These are phyloP conservation scores for Ammospiza nelsoni DNA, from an alignment of 2,113 vertebrate species.

Conservation along the genomic window DNA sequence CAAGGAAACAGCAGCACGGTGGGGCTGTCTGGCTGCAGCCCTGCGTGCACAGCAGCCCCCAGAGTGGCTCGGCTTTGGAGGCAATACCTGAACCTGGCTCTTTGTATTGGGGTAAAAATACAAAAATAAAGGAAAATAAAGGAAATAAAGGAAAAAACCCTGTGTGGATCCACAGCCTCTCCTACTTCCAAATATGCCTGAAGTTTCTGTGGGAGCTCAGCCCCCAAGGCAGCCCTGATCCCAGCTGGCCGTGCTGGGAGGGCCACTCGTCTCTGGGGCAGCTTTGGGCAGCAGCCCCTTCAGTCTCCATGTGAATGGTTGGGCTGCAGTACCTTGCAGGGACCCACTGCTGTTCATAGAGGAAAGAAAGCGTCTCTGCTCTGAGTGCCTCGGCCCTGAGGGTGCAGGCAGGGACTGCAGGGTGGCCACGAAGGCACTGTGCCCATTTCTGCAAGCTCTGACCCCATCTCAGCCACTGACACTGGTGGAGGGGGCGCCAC, in stretches of 20 bases:
- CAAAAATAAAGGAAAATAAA: too few species aligned
- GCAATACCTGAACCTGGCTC: background rate
- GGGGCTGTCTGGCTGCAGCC: background rate
- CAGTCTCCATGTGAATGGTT: accelerated
- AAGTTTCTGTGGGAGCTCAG: background rate
- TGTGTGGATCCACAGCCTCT: background rate
- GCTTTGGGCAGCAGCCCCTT: background rate
- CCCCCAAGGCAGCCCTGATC: background rate
- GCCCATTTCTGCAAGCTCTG: background rate
- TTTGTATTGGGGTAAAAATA: background rate
- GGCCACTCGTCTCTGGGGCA: background rate
- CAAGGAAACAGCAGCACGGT: accelerated
- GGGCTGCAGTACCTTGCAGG: background rate
- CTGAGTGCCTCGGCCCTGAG: background rate
- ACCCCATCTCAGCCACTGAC: background rate
- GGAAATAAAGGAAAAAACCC: background rate
- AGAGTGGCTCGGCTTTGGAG: accelerated
- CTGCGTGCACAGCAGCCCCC: accelerated
- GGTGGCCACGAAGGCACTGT: background rate
- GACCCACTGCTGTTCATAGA: accelerated
- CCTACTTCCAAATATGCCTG: background rate
- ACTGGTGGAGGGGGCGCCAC: background rate
- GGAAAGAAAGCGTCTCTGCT: background rate
- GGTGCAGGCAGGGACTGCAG: background rate
- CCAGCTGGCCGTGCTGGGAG: background rate